Percentiles rank a stretch among this genome's conserved stretches.
Evolutionary conservation across 2,113 vertebrate species (phyloP).

Genomic region (Sardina pilchardus): DNA sequence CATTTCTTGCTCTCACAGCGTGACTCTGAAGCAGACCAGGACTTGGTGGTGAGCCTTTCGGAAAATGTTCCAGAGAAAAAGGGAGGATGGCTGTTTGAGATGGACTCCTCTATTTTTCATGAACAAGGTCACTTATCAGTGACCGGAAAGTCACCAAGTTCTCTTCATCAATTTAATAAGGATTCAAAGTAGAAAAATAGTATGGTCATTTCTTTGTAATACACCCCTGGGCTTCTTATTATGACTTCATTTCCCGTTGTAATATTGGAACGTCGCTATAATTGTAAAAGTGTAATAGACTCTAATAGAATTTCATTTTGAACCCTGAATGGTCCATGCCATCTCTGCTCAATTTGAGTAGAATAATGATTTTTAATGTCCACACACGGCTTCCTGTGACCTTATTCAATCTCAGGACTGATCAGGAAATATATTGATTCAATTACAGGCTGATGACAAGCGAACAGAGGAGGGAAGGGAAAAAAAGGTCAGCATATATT

Average conservation of each 20-base stretch:
- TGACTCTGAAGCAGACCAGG: conserved; percentile 33
- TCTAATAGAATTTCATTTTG: conserved; percentile 99
- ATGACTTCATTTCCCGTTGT: conserved; percentile 99
- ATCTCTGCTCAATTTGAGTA: conserved; percentile 96
- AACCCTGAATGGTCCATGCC: conserved; percentile 92
- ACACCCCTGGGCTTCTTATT: conserved; percentile 99
- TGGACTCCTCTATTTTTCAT: conserved; percentile 70
- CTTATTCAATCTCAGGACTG: conserved; percentile 99
- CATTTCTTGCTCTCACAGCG: conserved; percentile 30
- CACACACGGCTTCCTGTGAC: conserved; percentile 99
- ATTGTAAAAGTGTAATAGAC: conserved; percentile 99
- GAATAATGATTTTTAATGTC: conserved; percentile 99
- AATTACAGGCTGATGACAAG: conserved; percentile 99
- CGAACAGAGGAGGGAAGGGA: conserved; percentile 85
- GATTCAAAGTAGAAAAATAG: conserved; percentile 92
- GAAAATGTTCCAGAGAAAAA: conserved; percentile 52
- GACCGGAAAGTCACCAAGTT: conserved; percentile 86
- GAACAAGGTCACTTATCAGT: conserved; percentile 94
- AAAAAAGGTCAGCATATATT: conserved; percentile 99
- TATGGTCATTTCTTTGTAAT: conserved; percentile 97
- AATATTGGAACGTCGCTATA: conserved; percentile 99
- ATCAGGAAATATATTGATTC: conserved; percentile 99
- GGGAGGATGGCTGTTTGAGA: conserved; percentile 57
- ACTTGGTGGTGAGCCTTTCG: conserved; percentile 30
- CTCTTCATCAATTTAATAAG: conserved; percentile 91